Conservation (phyloP, 2,113 vertebrate species). For the Leucoraja erinaceus region DNA sequence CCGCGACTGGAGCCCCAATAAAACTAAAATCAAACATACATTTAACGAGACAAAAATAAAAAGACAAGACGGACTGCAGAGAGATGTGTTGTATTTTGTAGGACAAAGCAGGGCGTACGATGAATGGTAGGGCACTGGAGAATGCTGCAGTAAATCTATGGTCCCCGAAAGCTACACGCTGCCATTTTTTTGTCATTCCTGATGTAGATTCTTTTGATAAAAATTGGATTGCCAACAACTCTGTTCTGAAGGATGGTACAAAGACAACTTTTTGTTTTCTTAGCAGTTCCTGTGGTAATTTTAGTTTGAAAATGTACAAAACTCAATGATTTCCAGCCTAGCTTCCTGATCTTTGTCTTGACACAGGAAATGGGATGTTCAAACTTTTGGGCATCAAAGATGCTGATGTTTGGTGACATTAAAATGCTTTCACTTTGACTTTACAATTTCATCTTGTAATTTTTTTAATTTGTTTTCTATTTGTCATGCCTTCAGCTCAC, state of each 20-base stretch:
- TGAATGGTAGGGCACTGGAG: too few species aligned
- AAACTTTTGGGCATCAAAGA: not conserved
- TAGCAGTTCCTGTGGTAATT: not conserved
- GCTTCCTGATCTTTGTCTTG: not conserved
- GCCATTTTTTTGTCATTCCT: not conserved
- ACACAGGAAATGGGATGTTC: not conserved
- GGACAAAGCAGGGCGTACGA: too few species aligned
- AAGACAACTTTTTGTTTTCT: not conserved
- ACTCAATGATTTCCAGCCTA: not conserved
- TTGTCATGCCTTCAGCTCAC: not conserved
- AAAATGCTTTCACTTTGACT: not conserved
- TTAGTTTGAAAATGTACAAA: not conserved
- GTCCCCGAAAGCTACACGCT: not conserved
- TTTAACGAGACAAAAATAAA: too few species aligned
- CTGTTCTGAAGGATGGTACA: not conserved
- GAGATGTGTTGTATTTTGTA: too few species aligned
- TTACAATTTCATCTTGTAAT: constrained; percentile 1
- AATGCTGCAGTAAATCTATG: not conserved
- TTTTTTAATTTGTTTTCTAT: not conserved
- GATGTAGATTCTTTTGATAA: not conserved
- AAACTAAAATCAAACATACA: too few species aligned
- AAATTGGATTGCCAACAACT: not conserved
- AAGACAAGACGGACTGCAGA: too few species aligned
- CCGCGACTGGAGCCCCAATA: too few species aligned
- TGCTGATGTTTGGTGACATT: not conserved